Evolutionary conservation across 1,140 invertebrate species (phyloP).

Genomic region (Neotoxoptera formosana): DNA sequence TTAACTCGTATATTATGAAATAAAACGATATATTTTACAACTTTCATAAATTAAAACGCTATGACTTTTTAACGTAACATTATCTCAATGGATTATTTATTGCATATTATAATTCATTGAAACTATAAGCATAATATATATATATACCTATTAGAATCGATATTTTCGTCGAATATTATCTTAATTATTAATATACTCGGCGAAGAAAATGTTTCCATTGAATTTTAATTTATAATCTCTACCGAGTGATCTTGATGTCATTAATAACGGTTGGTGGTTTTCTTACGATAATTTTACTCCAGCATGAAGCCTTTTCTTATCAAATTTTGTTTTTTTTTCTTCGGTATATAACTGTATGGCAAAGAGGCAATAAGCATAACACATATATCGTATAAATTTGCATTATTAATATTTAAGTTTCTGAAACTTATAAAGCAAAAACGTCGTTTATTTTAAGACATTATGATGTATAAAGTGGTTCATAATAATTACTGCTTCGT

Average conservation of each 20-base stretch:
- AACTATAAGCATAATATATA: no score
- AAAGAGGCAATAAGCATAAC: background rate
- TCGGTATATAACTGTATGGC: background rate
- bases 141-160: background rate
- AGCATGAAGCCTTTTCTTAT: background rate
- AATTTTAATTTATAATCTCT: background rate
- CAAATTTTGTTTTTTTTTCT: background rate
- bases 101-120: no score
- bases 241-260: background rate
- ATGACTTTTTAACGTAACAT: no score
- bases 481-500: background rate
- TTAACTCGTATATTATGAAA: no score
- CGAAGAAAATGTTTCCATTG: background rate
- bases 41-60: no score
- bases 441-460: background rate
- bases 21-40: no score
- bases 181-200: background rate
- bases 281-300: background rate
- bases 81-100: no score
- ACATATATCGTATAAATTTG: background rate
- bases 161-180: background rate
- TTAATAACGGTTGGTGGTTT: background rate
- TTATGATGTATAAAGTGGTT: background rate
- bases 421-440: background rate
- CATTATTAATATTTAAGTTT: constrained; percentile 6